Evolutionary conservation across 2,797 vertebrate species (phyloP), one percentile per base, ranked within the genome.

Genomic region (Peromyscus melanophrys): DNA sequence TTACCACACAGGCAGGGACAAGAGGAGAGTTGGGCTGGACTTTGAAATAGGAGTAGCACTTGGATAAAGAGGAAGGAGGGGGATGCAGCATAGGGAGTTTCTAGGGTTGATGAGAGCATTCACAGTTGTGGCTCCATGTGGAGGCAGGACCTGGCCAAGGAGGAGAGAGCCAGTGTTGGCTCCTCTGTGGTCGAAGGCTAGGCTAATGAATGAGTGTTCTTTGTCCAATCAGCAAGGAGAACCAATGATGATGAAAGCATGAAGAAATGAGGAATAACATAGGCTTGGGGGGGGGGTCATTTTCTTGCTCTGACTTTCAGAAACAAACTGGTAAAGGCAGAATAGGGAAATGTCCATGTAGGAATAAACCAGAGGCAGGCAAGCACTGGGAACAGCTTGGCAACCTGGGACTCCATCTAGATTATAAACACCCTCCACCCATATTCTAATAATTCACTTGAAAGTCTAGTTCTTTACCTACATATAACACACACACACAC

Each of bases 21-120:
- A 90, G 84, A 75, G 43, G 21, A 69, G 49, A 69, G 37, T 89
- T 82, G 63, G 80, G 86, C 57, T 89, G 40, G 67, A 83, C 57
- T 93, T 88, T 92, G 76, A 93, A 69, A 63, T 7, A 17, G 78
- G 59, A 90, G 63, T n/a, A 37, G 73, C 43, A 83, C 89, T 93
- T 94, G 78, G 57, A 40, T 37, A 69, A 59, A 34, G 61, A 76
- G 3, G 37, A 23, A 31, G 34, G 71, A 37, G 76, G 81, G 31
- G 57, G 14, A 19, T 0, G 0, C n/a, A 55, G n/a, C 3, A 2
- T 14, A 43, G 2, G 10, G 4, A 40, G 61, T 86, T 16, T 17
- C 17, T 63, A 25, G 61, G 43, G 6, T 46, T 84, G 34, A 34
- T 21, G 7, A 12, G 40, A 14, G 13, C 34, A 31, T 81, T 80